Evolutionary conservation across 2,113 vertebrate genomes (phyloP).

Genomic region (Microtus richardsoni): DNA sequence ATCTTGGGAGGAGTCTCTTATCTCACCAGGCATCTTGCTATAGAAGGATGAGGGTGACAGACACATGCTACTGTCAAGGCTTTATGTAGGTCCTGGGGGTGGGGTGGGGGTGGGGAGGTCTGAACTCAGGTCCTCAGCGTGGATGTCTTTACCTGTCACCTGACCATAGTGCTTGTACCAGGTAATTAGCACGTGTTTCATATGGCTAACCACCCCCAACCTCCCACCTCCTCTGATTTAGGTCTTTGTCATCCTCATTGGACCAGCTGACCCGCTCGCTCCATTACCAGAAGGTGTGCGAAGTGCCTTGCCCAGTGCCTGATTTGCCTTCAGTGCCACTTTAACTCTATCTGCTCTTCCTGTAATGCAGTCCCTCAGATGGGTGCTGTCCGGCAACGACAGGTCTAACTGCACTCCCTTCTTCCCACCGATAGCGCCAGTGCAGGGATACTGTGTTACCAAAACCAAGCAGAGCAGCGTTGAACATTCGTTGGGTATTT

Average conservation of each 20-base stretch:
- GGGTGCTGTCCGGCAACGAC: accelerated
- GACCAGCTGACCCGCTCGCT: neutral
- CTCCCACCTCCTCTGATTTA: neutral
- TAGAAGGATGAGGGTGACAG: neutral
- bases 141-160: neutral
- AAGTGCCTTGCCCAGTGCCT: neutral
- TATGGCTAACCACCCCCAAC: neutral
- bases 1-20: neutral
- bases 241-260: neutral
- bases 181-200: neutral
- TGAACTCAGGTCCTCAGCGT: neutral
- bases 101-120: neutral
- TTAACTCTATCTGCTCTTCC: neutral
- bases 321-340: neutral
- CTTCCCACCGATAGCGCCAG: accelerated
- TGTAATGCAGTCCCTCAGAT: neutral
- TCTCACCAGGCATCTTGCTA: neutral
- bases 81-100: neutral
- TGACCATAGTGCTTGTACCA: neutral
- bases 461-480: neutral
- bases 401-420: neutral
- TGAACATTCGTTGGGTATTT: too few species aligned
- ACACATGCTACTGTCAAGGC: neutral
- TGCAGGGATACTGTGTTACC: neutral
- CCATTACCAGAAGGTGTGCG: neutral